Percentiles rank a stretch among this genome's conserved stretches.
Conservation (phyloP, 2,888 invertebrate genomes). For the Adelphocoris suturalis region DNA sequence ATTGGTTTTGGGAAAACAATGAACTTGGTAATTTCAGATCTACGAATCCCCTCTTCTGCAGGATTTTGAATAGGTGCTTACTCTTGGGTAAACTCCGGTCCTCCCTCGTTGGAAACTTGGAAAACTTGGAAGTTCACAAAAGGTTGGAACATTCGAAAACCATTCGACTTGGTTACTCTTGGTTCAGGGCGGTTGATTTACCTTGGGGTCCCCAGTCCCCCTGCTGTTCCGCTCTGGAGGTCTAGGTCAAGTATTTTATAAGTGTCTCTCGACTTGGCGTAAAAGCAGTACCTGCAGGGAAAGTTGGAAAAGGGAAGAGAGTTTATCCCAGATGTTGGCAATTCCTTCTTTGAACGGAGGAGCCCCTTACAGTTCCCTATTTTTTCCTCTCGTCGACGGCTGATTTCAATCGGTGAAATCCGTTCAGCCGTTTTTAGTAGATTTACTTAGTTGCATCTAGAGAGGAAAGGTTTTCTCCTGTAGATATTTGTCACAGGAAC, state of each 20-base stretch:
- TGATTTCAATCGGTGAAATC: constrained; percentile 28
- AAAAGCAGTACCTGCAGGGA: constrained; percentile 30
- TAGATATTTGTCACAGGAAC: neutral
- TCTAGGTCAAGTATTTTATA: constrained; percentile 32
- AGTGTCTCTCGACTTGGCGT: constrained; percentile 18
- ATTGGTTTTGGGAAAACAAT: too few relatives aligned
- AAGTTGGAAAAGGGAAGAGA: constrained; percentile 27
- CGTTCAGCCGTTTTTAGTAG: neutral
- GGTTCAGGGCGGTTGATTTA: neutral
- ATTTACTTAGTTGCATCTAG: constrained; percentile 5
- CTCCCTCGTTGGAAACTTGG: too few relatives aligned
- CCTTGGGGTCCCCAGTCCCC: neutral
- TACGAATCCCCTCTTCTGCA: too few relatives aligned
- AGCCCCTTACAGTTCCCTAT: neutral
- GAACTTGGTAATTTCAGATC: too few relatives aligned
- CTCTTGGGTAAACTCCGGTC: too few relatives aligned
- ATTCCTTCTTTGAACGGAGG: constrained; percentile 16
- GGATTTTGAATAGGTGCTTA: too few relatives aligned
- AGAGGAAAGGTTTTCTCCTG: neutral
- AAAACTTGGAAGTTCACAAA: too few relatives aligned
- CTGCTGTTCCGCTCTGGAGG: neutral
- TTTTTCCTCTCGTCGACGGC: neutral
- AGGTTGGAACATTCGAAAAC: neutral
- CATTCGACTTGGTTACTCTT: neutral
- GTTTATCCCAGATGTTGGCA: constrained; percentile 7